Evolutionary conservation across 2,797 vertebrate genomes (phyloP).

Genomic region (Sebastes wilsoni): DNA sequence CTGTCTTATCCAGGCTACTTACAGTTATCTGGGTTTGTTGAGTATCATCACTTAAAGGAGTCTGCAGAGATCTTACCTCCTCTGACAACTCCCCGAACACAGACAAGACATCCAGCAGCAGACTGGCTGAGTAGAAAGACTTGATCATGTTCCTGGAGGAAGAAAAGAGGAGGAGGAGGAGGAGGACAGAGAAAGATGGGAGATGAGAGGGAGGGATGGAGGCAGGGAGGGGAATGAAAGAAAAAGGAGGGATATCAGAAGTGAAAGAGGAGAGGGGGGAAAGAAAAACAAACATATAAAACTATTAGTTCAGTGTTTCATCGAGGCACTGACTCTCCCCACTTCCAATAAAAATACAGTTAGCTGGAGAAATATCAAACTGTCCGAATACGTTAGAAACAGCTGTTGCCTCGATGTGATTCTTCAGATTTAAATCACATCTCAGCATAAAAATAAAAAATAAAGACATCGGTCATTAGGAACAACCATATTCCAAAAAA

Average conservation of each 20-base stretch:
- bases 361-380: too few relatives aligned
- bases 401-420: too few relatives aligned
- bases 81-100: constrained; percentile 96
- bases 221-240: too few relatives aligned
- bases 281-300: neutral
- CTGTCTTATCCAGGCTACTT: neutral
- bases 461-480: too few relatives aligned
- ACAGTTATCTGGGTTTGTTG: neutral
- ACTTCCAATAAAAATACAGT: too few relatives aligned
- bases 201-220: neutral
- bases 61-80: constrained; percentile 82
- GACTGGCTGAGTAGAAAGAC: constrained; percentile 96
- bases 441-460: too few relatives aligned
- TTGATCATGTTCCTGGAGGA: constrained; percentile 96
- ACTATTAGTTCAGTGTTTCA: neutral
- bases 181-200: neutral
- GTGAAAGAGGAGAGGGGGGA: neutral
- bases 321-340: neutral
- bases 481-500: too few relatives aligned
- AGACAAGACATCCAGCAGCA: constrained; percentile 92
- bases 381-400: too few relatives aligned
- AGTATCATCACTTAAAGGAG: neutral
- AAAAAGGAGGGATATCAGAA: neutral
- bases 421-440: too few relatives aligned
- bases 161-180: neutral